A percentile compares a stretch with the other conserved stretches of the same genome.
Evolutionary conservation across 2,888 invertebrate genomes (phyloP).

Genomic region (Lutraria lutraria): DNA sequence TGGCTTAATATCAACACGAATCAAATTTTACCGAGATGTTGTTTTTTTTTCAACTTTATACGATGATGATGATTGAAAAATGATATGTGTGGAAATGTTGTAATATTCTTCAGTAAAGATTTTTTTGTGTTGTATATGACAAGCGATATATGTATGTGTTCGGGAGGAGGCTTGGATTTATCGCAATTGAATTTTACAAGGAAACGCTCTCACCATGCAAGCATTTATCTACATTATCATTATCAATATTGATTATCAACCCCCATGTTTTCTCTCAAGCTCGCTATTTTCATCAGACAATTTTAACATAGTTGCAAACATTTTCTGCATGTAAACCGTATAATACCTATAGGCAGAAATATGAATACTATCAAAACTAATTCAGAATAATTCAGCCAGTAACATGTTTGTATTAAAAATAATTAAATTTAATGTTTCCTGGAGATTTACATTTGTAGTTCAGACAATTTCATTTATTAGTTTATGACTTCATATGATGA

Average conservation of each 20-base stretch:
- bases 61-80: not conserved
- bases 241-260: no score
- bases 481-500: not conserved
- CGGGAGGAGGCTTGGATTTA: no score
- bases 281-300: no score
- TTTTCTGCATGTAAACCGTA: not conserved
- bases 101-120: not conserved
- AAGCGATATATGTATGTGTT: no score
- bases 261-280: no score
- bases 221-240: no score
- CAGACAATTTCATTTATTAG: not conserved
- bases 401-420: not conserved
- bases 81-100: not conserved
- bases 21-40: not conserved
- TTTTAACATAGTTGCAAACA: no score
- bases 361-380: not conserved
- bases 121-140: not conserved
- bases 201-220: no score
- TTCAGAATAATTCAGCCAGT: not conserved
- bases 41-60: not conserved
- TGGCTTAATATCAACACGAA: not conserved
- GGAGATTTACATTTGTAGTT: not conserved
- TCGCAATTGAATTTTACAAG: no score
- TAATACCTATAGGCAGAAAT: not conserved
- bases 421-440: not conserved